Conservation (phyloP, 2,113 vertebrate species). For the Corynorhinus townsendii region DNA sequence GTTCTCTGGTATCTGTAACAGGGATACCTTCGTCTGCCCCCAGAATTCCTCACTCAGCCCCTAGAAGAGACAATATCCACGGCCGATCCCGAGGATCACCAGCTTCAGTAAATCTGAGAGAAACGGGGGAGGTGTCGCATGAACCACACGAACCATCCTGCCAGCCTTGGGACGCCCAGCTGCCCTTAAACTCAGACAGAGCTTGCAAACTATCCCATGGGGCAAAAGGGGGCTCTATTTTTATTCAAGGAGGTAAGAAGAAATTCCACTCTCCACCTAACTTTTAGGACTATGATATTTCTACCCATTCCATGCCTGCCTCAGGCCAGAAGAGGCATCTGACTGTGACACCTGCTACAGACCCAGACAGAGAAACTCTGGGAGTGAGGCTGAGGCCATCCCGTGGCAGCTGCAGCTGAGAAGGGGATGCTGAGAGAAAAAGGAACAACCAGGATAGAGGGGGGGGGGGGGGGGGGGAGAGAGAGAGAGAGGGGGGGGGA, state of each 20-base stretch:
- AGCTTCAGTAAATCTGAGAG: not conserved
- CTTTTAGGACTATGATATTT: not conserved
- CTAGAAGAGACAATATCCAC: not conserved
- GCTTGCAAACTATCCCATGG: not conserved
- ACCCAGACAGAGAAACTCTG: not conserved
- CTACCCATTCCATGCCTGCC: not conserved
- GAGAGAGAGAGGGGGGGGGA: fast-evolving
- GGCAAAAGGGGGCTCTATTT: not conserved
- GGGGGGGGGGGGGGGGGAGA: fast-evolving
- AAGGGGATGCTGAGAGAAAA: not conserved
- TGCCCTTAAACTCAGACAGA: not conserved
- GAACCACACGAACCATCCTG: not conserved
- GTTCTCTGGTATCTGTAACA: not conserved
- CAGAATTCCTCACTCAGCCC: not conserved
- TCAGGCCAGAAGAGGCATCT: not conserved
- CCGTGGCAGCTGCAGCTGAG: not conserved
- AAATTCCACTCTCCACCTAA: not conserved
- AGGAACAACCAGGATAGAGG: not conserved
- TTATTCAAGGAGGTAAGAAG: not conserved
- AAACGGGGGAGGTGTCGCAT: not conserved
- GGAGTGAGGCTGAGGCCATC: not conserved
- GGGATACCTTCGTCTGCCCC: not conserved
- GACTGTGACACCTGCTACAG: too few species aligned
- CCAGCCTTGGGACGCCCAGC: too few species aligned
- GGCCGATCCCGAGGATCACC: not conserved